Base-by-base conservation (phyloP, 1,140 invertebrate species). In the Aphaenogaster floridana region DNA sequence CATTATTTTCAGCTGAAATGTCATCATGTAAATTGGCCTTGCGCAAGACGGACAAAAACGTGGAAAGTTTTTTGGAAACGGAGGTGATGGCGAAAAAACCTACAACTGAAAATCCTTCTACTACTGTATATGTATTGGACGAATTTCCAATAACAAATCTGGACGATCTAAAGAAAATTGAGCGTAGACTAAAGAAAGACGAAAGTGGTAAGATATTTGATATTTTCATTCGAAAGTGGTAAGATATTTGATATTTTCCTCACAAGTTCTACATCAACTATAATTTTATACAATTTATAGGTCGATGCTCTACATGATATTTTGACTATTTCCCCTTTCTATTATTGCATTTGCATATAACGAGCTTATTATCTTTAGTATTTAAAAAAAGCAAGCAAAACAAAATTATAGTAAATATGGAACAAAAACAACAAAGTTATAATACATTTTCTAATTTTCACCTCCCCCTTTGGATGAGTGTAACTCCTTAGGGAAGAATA, bases 1-100 rank as follows among this genome's bases (percentile, higher is more conserved):
- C 13, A 45, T 50, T 71, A 71, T 34, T 52, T 71, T 71, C 3
- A 52, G 69, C 45, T 71, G 45, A 71, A 71, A 17, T 52, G 9
- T 52, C 15, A 71, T 52, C 21, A 34, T 71, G 11, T 71, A 71
- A 71, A 71, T 7, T 34, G 8, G 8, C 8, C 15, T 52, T 71
- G 48, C 69, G 48, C 13, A 71, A 52, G 3, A 71, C 8, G 21
- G 45, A 71, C 45, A 71, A 34, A 71, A 71, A 48, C 2, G 3
- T 71, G 11, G 69, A 71, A 28, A 71, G 69, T 50, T 50, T 69
- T 48, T 69, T 69, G 66, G 21, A 69, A 28, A 13, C n/a, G 5
- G 17, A 50, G 13, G 3, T 4, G 28, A 52, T 71, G 1, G 7
- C 6, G 2, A 52, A 71, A 17, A 50, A 52, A 52, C 7, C 4